Base-by-base conservation (phyloP, 2,113 vertebrate genomes). In the Hoplias malabaricus region DNA sequence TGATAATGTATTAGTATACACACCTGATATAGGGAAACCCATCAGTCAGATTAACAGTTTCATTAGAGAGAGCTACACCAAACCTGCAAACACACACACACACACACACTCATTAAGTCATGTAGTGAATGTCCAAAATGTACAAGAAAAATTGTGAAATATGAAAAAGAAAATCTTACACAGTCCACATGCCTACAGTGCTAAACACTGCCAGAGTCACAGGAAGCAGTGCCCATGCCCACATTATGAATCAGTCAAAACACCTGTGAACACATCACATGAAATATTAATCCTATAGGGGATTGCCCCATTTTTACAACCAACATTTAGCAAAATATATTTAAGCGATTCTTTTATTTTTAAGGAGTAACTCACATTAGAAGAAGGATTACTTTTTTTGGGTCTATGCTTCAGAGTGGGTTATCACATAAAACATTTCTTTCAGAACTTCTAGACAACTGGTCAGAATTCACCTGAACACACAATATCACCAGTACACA, bases 1-100 rank as follows among this genome's bases (percentile, higher is more conserved):
- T 38, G 50, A 27, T 27, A 48, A 42, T 63, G 9, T 38, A 6
- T 57, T 10, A 43, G 16, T 16, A 16, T 29, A 40, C 62, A 40
- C 1, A 91, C 91, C 91, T 91, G 84, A 92, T 92, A 29, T 75
- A 90, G 4, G 88, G 89, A 53, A 91, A 46, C 54, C 59, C 79
- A 0, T 43, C 75, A 5, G 88, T 89, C 23, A 90, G 73, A 79
- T 91, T 89, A 46, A 91, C 85, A 19, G 90, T 84, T n/a, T 84
- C 82, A 48, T 92, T 91, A 13, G 67, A 73, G 16, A 91, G 85
- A 40, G 88, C 82, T 0, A 91, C 0, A 1, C 72, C 89, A 83
- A 84, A 91, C 57, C 91, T 91, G 68, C 40, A 53, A 38, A 38
- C 36, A 77, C 73, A 50, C 66, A 70, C 6, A 38, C 13, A 38